A percentile compares a stretch with the other conserved stretches of the same genome.
These are phyloP conservation scores for Copidosoma aretas DNA, from an alignment of 2,888 invertebrate genomes.

Conservation along the genomic window DNA sequence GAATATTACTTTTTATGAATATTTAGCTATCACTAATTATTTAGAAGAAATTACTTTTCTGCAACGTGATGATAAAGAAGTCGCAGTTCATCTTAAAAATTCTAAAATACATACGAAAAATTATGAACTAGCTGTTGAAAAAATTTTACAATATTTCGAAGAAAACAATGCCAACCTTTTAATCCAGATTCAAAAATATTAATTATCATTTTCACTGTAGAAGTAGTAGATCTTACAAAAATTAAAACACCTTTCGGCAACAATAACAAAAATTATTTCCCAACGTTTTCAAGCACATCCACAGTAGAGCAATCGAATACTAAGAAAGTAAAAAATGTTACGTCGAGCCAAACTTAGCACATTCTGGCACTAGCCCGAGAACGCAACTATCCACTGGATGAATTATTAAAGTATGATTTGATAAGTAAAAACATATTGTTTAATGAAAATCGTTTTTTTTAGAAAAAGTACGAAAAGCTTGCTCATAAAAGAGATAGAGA, in stretches of 20 bases:
- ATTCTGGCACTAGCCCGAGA: background rate
- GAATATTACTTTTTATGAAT: constrained; percentile 10
- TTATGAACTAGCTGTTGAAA: no score
- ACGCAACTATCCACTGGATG: background rate
- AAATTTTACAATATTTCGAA: no score
- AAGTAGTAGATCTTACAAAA: no score
- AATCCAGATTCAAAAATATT: no score
- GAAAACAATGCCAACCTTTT: no score
- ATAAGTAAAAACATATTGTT: background rate
- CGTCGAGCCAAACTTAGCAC: background rate
- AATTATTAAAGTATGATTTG: background rate
- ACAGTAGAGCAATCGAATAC: no score
- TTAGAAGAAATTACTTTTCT: background rate
- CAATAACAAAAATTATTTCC: no score
- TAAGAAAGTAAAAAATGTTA: background rate
- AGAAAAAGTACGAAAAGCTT: background rate
- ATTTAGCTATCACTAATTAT: background rate
- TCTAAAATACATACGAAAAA: no score
- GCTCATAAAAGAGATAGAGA: background rate
- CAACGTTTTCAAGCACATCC: background rate
- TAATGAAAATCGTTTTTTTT: background rate
- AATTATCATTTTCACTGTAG: no score
- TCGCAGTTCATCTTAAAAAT: no score
- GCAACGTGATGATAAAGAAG: no score
- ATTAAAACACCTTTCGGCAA: no score